A percentile compares a stretch with the other conserved stretches of the same genome.
phyloP scores from a whole-genome alignment of 2,797 vertebrate species.

The Etheostoma nigrum region DNA sequence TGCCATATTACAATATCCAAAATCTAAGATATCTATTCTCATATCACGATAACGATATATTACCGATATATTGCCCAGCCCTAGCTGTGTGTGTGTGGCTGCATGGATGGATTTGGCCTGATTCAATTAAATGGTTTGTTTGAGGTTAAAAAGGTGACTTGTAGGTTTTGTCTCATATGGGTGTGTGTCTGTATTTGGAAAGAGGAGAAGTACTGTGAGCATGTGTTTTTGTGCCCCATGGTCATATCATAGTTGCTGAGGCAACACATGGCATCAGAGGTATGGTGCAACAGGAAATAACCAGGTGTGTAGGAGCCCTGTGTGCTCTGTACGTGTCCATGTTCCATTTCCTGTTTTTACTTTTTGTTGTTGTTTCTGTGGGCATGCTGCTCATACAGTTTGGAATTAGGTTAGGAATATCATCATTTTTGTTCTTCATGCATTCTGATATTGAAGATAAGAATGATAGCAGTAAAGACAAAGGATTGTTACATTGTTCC shows the following conservation, averaged over 20 bases:
- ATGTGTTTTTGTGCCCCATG: conserved; percentile 11
- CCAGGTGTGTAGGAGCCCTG: conserved; percentile 55
- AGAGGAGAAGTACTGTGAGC: background rate
- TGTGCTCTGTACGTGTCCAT: conserved; percentile 47
- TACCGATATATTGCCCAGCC: too few species aligned
- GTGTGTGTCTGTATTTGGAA: conserved; percentile 19
- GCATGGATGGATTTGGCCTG: background rate
- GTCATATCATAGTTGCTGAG: conserved; percentile 38
- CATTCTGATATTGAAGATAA: background rate
- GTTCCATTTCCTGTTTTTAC: conserved; percentile 71
- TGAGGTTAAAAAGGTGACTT: background rate
- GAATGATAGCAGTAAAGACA: background rate
- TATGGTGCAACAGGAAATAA: conserved; percentile 65
- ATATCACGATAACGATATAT: too few species aligned
- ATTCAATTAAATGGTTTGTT: conserved; percentile 1
- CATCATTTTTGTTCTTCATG: background rate
- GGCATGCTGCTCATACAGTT: conserved; percentile 4
- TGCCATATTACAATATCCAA: too few species aligned
- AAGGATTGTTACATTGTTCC: background rate
- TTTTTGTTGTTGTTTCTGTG: conserved; percentile 17
- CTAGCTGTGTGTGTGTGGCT: background rate
- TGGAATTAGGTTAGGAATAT: background rate
- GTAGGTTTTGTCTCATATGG: background rate
- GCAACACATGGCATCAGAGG: conserved; percentile 45
- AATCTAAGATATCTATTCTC: too few species aligned